phyloP scores from a whole-genome alignment of 2,888 invertebrate genomes.

The Cheiracanthium punctorium region DNA sequence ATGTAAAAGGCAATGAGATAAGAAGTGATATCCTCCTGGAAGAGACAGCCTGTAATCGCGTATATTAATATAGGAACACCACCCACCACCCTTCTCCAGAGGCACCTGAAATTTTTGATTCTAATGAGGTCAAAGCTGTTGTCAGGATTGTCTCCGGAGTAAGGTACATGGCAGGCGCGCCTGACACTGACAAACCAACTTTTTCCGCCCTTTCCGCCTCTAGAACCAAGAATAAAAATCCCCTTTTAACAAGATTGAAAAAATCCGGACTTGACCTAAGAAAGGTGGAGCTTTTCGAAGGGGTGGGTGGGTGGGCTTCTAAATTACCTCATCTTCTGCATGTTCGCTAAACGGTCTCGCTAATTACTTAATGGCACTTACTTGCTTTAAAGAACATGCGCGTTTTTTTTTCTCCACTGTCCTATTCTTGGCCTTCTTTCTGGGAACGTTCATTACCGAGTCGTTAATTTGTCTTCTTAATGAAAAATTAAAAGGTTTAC shows the following conservation, averaged over 20 bases:
- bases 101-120: conserved; percentile 63
- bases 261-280: conserved; percentile 69
- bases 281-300: conserved; percentile 69
- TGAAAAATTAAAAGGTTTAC: conserved; percentile 71
- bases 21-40: conserved; percentile 54
- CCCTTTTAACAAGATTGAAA: conserved; percentile 44
- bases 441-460: conserved; percentile 68
- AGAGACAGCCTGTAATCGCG: conserved; percentile 62
- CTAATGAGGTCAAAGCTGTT: conserved; percentile 67
- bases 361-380: conserved; percentile 71
- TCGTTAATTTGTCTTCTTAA: conserved; percentile 71
- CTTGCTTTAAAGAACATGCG: conserved; percentile 68
- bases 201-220: conserved; percentile 51
- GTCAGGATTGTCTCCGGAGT: conserved; percentile 47
- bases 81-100: conserved; percentile 54
- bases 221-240: conserved; percentile 66
- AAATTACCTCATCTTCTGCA: conserved; percentile 70
- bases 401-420: conserved; percentile 50
- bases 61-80: conserved; percentile 61
- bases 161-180: conserved; percentile 66
- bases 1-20: conserved; percentile 57
- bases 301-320: conserved; percentile 45
- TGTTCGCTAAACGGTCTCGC: conserved; percentile 70
- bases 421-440: conserved; percentile 64
- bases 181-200: conserved; percentile 69